Evolutionary conservation across 2,888 invertebrate genomes (phyloP).

Genomic region (Drosophila infuscata): DNA sequence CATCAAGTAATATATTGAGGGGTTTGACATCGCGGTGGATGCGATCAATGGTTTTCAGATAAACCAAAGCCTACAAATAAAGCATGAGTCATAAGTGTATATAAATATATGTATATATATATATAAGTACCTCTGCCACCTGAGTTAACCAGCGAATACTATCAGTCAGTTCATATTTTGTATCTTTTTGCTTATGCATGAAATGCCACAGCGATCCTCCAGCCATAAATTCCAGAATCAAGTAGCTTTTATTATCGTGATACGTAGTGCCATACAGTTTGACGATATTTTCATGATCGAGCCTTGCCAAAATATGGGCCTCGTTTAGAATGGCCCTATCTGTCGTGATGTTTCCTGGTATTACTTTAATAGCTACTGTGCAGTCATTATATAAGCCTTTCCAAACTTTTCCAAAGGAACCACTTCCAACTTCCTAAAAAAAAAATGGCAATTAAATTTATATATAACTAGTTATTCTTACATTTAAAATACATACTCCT

Average conservation of each 20-base stretch:
- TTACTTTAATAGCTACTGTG: not conserved
- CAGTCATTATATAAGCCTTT: not conserved
- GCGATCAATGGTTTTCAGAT: not conserved
- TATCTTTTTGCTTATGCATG: fast-evolving
- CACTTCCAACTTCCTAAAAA: fast-evolving
- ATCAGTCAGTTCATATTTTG: not conserved
- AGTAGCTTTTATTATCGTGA: fast-evolving
- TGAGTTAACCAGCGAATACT: not conserved
- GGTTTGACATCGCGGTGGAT: not conserved
- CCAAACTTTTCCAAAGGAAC: fast-evolving
- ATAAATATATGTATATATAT: not conserved
- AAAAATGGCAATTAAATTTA: not conserved
- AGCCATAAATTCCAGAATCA: not conserved
- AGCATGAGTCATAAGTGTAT: not conserved
- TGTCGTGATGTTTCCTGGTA: fast-evolving
- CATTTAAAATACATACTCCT: not conserved
- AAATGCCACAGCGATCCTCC: not conserved
- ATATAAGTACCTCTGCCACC: not conserved
- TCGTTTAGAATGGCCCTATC: fast-evolving
- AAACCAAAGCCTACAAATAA: not conserved
- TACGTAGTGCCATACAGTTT: not conserved
- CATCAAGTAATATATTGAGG: not conserved
- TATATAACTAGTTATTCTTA: not conserved
- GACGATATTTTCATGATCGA: not conserved
- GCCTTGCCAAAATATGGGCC: not conserved